Percentiles rank a stretch among this genome's conserved stretches.
phyloP scores from a whole-genome alignment of 2,113 vertebrate genomes.

The Hypocryptadius cinnamomeus region DNA sequence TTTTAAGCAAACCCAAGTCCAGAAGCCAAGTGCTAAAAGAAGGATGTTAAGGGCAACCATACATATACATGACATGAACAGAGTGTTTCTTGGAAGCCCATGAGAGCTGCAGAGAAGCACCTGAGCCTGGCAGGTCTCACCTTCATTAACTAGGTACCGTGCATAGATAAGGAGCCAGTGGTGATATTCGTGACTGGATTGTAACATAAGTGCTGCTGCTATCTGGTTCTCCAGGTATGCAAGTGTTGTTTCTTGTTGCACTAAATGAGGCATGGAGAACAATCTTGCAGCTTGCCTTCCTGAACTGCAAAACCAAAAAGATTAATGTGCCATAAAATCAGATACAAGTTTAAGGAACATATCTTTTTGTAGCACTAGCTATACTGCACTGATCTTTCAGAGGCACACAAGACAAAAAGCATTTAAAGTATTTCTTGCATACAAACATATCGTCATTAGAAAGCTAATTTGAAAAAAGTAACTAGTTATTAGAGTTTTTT shows the following conservation, averaged over 20 bases:
- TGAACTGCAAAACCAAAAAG: slow-evolving; percentile 66
- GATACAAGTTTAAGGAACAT: neutral
- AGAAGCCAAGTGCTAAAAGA: neutral
- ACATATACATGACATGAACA: neutral
- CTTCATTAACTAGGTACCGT: slow-evolving; percentile 96
- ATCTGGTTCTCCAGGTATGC: slow-evolving; percentile 96
- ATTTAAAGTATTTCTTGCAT: neutral
- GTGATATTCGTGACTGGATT: slow-evolving; percentile 88
- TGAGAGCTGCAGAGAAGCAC: neutral
- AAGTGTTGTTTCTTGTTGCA: slow-evolving; percentile 91
- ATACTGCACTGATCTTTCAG: neutral
- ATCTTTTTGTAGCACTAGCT: neutral
- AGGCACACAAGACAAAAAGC: neutral
- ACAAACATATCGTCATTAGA: neutral
- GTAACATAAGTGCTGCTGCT: slow-evolving; percentile 82
- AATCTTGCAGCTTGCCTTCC: slow-evolving; percentile 90
- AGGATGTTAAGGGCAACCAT: neutral
- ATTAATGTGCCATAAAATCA: neutral
- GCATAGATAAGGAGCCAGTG: slow-evolving; percentile 98
- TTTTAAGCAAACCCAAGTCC: neutral
- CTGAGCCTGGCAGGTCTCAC: slow-evolving; percentile 62
- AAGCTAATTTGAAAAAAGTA: neutral
- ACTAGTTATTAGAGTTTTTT: neutral
- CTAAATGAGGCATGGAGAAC: slow-evolving; percentile 88
- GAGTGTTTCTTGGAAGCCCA: neutral